Percentiles rank a stretch among this genome's conserved stretches.
phyloP scores from a whole-genome alignment of 2,888 invertebrate genomes.

The Drosophila anomalata region DNA sequence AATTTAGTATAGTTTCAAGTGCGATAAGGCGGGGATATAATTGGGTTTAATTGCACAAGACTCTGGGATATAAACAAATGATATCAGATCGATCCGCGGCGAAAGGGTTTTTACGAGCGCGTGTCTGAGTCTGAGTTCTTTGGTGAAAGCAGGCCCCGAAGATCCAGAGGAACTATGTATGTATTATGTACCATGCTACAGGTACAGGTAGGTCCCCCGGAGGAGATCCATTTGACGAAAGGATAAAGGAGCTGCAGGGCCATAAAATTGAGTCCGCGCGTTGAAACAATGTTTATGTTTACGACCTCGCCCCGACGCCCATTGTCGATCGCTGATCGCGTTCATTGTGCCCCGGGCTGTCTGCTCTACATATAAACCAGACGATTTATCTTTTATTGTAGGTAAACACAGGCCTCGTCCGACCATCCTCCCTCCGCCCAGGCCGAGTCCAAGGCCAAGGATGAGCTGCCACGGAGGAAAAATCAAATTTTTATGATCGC shows the following conservation, averaged over 20 bases:
- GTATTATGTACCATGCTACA: constrained; percentile 18
- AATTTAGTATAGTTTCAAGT: constrained; percentile 13
- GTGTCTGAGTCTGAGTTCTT: constrained; percentile 37
- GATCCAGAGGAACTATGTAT: constrained; percentile 23
- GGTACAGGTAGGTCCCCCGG: constrained; percentile 14
- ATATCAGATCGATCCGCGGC: constrained; percentile 37
- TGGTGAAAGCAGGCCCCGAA: constrained; percentile 30
- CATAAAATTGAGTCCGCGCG: constrained; percentile 43
- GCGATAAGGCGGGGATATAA: constrained; percentile 44
- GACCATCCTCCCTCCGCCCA: constrained; percentile 39
- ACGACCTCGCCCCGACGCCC: constrained; percentile 44
- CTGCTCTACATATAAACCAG: constrained; percentile 81
- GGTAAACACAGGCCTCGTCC: constrained; percentile 64
- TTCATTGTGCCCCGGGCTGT: constrained; percentile 67
- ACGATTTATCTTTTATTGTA: constrained; percentile 77
- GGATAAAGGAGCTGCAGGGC: constrained; percentile 59
- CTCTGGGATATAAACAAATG: constrained; percentile 40
- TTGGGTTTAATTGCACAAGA: constrained; percentile 51
- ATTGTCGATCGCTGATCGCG: constrained; percentile 64
- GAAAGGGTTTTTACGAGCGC: constrained; percentile 64
- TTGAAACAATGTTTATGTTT: constrained; percentile 55
- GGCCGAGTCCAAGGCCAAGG: constrained; percentile 72
- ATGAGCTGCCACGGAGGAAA: constrained; percentile 58
- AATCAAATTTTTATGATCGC: constrained; percentile 74
- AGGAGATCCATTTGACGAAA: constrained; percentile 56